A percentile compares a stretch with the other conserved stretches of the same genome.
Evolutionary conservation across 92 coral and sea anemone genomes (phyloP).

Genomic region (Bergia sp.): DNA sequence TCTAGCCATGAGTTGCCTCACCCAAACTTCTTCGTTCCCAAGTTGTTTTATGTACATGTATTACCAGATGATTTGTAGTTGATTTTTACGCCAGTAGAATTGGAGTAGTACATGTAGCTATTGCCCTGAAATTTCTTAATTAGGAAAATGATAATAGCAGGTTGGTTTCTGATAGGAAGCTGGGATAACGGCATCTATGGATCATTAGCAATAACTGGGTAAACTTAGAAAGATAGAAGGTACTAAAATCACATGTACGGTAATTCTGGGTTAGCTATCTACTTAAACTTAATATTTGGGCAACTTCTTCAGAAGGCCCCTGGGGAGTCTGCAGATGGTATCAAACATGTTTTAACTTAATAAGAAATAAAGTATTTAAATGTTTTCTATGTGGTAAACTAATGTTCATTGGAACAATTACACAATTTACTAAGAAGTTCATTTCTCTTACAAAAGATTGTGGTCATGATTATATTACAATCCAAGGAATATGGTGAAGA

Average conservation of each 20-base stretch:
- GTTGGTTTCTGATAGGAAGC: neutral
- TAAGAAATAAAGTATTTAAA: neutral
- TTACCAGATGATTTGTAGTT: neutral
- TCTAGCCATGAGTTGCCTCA: neutral
- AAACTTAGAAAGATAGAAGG: neutral
- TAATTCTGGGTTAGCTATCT: neutral
- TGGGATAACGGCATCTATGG: neutral
- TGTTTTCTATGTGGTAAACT: neutral
- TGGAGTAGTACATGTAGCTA: too few relatives aligned
- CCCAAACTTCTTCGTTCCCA: neutral
- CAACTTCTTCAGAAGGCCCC: neutral
- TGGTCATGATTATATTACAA: conserved; percentile 59
- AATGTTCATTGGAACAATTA: conserved; percentile 2
- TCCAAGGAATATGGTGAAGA: conserved; percentile 30
- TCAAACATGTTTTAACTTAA: neutral
- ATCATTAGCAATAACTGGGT: neutral
- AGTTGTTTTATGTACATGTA: neutral
- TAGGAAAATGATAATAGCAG: neutral
- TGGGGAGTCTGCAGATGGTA: neutral
- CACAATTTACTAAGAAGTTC: neutral
- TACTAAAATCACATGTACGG: neutral
- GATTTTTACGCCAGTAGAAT: too few relatives aligned
- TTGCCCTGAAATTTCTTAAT: too few relatives aligned
- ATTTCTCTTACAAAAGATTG: conserved; percentile 10
- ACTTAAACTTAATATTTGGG: neutral